Percentiles rank a stretch among this genome's conserved stretches.
phyloP scores from a whole-genome alignment of 2,113 vertebrate species.

The Loxodonta africana region DNA sequence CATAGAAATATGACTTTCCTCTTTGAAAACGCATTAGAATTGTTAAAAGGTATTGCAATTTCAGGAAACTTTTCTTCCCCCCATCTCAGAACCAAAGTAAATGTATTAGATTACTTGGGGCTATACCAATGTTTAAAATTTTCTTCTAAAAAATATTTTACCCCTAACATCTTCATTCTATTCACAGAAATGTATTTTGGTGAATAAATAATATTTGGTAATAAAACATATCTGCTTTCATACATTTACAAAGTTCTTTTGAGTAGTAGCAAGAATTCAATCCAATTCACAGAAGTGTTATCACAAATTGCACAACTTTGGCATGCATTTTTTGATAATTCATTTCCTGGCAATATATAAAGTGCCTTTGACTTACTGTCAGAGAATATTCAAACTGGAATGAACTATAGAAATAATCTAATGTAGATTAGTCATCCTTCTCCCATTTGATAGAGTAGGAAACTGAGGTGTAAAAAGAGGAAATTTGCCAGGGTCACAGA shows the following conservation, averaged over 20 bases:
- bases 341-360: conserved; percentile 71
- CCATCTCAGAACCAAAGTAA: conserved; percentile 47
- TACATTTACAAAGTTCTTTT: conserved; percentile 66
- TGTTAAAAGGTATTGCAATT: conserved; percentile 21
- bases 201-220: conserved; percentile 59
- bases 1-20: conserved; percentile 17
- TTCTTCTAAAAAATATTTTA: conserved; percentile 58
- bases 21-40: conserved; percentile 60
- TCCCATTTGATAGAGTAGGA: not conserved
- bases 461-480: conserved; percentile 34
- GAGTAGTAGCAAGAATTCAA: conserved; percentile 58
- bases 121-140: conserved; percentile 10
- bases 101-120: conserved; percentile 33
- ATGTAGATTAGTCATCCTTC: not conserved
- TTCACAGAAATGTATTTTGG: conserved; percentile 16
- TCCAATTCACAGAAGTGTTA: conserved; percentile 43
- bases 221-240: conserved; percentile 64
- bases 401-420: conserved; percentile 10
- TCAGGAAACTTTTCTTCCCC: conserved; percentile 18
- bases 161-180: conserved; percentile 56
- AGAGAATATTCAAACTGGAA: conserved; percentile 46
- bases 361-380: conserved; percentile 25
- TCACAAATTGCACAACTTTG: conserved; percentile 68
- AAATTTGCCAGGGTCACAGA: conserved; percentile 50
- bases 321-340: conserved; percentile 72